Conservation (phyloP, 2,113 vertebrate genomes). For the Gasterosteus aculeatus region DNA sequence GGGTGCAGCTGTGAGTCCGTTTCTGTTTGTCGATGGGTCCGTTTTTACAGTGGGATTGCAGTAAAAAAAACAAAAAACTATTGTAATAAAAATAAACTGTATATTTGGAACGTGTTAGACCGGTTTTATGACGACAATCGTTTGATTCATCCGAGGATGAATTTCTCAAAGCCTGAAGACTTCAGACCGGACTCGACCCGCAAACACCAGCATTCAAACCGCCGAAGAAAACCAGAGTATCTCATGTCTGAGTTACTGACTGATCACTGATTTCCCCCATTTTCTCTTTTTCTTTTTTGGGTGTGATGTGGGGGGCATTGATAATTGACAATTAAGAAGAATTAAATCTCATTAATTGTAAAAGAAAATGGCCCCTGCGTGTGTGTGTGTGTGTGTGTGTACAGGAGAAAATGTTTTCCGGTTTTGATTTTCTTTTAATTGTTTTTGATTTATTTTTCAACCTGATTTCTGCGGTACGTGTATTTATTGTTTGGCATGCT, state of each 20-base stretch:
- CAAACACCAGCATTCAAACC: slow-evolving; percentile 60
- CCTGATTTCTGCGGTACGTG: slow-evolving; percentile 67
- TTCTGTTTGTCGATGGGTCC: slow-evolving; percentile 32
- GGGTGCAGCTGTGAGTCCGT: slow-evolving; percentile 9
- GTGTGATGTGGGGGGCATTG: slow-evolving; percentile 27
- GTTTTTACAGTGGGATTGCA: slow-evolving; percentile 18
- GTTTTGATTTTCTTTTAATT: slow-evolving; percentile 12
- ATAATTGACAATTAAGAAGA: slow-evolving; percentile 70
- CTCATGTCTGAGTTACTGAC: slow-evolving; percentile 51
- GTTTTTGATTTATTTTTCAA: slow-evolving; percentile 28
- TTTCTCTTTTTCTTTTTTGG: slow-evolving; percentile 9
- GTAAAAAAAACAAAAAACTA: neutral
- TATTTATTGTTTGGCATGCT: slow-evolving; percentile 67
- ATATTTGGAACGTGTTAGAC: slow-evolving; percentile 16
- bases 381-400: slow-evolving; percentile 43
- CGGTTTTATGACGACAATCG: slow-evolving; percentile 54
- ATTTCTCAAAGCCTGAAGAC: slow-evolving; percentile 8
- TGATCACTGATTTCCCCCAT: neutral
- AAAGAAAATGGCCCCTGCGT: neutral
- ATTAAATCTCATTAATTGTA: slow-evolving; percentile 39
- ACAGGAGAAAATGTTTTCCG: slow-evolving; percentile 41
- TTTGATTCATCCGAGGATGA: slow-evolving; percentile 24
- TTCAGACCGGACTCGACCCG: slow-evolving; percentile 16
- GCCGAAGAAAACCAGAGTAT: slow-evolving; percentile 21
- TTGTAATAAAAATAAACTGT: slow-evolving; percentile 24